Base-by-base conservation (phyloP, 2,113 vertebrate genomes). In the Amazona guildingii region DNA sequence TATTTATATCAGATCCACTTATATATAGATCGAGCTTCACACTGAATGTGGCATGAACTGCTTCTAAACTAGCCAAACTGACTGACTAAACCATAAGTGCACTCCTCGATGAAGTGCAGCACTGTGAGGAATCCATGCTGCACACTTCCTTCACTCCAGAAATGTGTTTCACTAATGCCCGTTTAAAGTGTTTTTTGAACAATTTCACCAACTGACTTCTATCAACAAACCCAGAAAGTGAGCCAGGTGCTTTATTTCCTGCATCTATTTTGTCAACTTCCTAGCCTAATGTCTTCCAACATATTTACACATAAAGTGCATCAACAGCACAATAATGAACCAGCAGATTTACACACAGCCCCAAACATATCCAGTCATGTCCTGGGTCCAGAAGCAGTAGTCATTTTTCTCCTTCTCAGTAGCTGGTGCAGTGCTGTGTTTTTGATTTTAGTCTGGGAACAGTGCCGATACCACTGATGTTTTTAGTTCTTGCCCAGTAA, bases 321-420 rank as follows among this genome's bases (percentile, higher is more conserved):
- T 4, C 1, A 1, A 15, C 23, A 52, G 29, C 33, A 7, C 3
- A 0, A 10, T 12, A 4, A 17, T 5, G 29, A 67, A 41, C 11
- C 9, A 2, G n/a, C 24, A 78, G 13, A 35, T 48, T 4, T 1
- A 9, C 20, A 16, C 1, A 6, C 9, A 3, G 52, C 12, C 29
- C 57, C 27, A 41, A 13, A 49, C 0, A 0, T 25, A 15, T 18
- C 10, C 29, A 37, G 1, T 41, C 33, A n/a, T n/a, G 55, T 9
- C 55, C 20, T n/a, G 55, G 33, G 55, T 14, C 6, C 31, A 57
- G 20, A 31, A 57, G 33, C 33, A 57, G 9, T 20, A 57, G 31
- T 21, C 18, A n/a, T n/a, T n/a, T 57, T 57, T 57, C 55, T 57
- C 55, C 33, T 54, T 54, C 51, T 57, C 55, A n/a, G 55, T n/a